Evolutionary conservation across 2,113 vertebrate species (phyloP).

Genomic region (Toxotes chatareus): DNA sequence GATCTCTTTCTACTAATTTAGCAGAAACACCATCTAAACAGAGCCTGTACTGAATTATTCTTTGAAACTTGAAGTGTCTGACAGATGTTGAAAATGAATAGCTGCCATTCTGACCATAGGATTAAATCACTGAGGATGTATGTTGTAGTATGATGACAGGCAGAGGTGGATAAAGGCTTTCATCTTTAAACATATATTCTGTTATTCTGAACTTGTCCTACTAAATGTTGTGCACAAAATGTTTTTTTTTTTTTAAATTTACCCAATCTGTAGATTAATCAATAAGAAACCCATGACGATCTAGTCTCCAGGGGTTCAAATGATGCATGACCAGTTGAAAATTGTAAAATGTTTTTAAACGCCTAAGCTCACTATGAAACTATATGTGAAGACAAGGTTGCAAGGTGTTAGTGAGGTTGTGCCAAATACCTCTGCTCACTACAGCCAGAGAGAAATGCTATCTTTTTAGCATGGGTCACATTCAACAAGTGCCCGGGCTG

Average conservation of each 20-base stretch:
- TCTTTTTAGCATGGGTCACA: conserved; percentile 68
- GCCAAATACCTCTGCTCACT: conserved; percentile 46
- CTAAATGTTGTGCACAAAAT: conserved; percentile 18
- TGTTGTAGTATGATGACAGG: conserved; percentile 42
- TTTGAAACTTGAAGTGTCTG: conserved; percentile 76
- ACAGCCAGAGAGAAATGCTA: conserved; percentile 63
- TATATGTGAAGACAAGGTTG: conserved; percentile 18
- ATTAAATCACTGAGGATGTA: conserved; percentile 36
- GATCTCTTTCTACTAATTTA: conserved; percentile 57
- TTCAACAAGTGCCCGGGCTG: conserved; percentile 68
- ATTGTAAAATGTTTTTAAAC: conserved; percentile 24
- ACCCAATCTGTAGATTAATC: conserved; percentile 8
- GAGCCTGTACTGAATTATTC: conserved; percentile 68
- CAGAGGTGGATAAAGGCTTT: conserved; percentile 19
- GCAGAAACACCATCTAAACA: conserved; percentile 54
- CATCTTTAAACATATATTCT: conserved; percentile 33
- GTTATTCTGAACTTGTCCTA: conserved; percentile 28
- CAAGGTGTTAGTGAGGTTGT: conserved; percentile 28
- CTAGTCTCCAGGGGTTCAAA: background rate
- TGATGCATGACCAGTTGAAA: conserved; percentile 30
- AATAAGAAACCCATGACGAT: conserved; percentile 11
- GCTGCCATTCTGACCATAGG: conserved; percentile 15
- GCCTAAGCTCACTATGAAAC: conserved; percentile 1
- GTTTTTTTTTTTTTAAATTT: conserved; percentile 25
- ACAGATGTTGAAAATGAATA: conserved; percentile 40